Conservation (phyloP, 2,797 vertebrate species). For the Glyptemys insculpta region DNA sequence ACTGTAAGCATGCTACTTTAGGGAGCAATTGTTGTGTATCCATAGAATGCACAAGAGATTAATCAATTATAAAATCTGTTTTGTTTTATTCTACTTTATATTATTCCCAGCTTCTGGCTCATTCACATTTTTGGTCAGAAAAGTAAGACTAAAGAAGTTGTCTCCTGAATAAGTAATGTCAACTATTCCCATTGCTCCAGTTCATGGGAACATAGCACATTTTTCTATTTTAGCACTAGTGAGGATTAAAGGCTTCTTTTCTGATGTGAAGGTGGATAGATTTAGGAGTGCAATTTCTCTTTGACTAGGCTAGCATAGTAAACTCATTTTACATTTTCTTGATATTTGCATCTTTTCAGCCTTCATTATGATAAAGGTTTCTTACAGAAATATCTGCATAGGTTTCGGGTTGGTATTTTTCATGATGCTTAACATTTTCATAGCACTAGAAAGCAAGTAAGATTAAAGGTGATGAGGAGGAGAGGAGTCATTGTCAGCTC, state of each 20-base stretch:
- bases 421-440: background rate
- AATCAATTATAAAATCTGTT: background rate
- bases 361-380: background rate
- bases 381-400: background rate
- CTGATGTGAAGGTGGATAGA: background rate
- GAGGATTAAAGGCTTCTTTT: conserved; percentile 1
- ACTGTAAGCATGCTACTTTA: background rate
- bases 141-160: background rate
- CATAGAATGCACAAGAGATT: background rate
- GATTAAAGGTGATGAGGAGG: background rate
- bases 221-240: background rate
- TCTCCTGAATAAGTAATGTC: background rate
- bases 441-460: background rate
- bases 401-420: background rate
- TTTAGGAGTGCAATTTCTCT: background rate
- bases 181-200: background rate
- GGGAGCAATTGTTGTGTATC: background rate
- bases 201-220: background rate
- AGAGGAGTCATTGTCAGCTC: background rate
- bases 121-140: background rate
- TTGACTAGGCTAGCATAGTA: background rate
- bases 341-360: background rate
- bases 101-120: background rate
- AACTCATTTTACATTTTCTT: conserved; percentile 3
- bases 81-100: background rate